Conservation (phyloP, 2,797 vertebrate species). For the Pipistrellus nathusii region DNA sequence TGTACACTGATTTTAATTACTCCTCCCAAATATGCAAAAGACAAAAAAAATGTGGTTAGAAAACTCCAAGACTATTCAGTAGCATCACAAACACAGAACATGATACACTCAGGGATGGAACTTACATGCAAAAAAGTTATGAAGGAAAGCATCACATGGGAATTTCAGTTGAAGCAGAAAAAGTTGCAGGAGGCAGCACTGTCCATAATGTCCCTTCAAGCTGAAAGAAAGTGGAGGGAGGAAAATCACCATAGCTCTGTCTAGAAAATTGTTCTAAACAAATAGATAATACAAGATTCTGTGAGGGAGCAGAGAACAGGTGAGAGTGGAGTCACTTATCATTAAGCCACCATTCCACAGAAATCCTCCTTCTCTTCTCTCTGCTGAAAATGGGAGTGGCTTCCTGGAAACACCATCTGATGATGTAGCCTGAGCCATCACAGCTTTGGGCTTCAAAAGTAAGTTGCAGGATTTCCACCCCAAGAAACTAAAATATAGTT, state of each 20-base stretch:
- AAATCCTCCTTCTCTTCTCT: not conserved
- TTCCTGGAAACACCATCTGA: not conserved
- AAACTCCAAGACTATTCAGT: not conserved
- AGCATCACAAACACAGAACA: not conserved
- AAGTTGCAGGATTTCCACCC: not conserved
- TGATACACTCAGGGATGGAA: fast-evolving
- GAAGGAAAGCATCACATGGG: not conserved
- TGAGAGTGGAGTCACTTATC: not conserved
- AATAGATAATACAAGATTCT: not conserved
- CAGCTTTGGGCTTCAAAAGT: not conserved
- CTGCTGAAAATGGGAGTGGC: not conserved
- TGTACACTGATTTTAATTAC: not conserved
- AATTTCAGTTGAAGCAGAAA: not conserved
- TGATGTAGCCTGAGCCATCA: not conserved
- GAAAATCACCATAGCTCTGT: not conserved
- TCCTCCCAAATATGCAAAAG: not conserved
- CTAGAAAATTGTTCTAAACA: not conserved
- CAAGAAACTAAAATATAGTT: not conserved
- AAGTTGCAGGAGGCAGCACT: not conserved
- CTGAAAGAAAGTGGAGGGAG: not conserved
- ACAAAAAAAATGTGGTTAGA: not conserved
- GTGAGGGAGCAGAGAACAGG: not conserved
- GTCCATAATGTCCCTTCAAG: not conserved
- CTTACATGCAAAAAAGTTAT: not conserved
- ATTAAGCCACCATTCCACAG: not conserved